Conservation (phyloP, 2,797 vertebrate species). For the Microchirus variegatus region DNA sequence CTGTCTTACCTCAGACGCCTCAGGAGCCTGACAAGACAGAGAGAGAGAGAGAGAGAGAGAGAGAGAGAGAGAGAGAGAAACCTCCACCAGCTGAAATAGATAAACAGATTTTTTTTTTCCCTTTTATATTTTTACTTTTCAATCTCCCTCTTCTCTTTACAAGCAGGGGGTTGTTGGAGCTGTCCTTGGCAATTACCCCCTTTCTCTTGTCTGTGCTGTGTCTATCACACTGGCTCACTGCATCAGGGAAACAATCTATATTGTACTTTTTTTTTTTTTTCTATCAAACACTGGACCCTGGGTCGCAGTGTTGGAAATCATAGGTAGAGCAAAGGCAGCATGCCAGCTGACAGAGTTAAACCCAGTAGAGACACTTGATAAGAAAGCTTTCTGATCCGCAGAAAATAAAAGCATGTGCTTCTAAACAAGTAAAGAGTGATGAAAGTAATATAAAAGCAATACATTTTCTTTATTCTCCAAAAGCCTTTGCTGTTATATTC, state of each 20-base stretch:
- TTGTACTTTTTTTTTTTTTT: constrained; percentile 13
- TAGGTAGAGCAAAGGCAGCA: background rate
- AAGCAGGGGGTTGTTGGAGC: constrained; percentile 40
- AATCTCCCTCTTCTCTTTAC: constrained; percentile 30
- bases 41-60: constrained; percentile 13
- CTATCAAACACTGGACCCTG: constrained; percentile 8
- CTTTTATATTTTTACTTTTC: constrained; percentile 32
- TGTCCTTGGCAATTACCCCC: constrained; percentile 61
- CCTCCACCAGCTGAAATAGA: constrained; percentile 50
- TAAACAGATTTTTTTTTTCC: constrained; percentile 52
- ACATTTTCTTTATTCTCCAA: too few relatives aligned
- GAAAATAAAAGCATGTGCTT: too few relatives aligned
- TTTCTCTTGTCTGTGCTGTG: constrained; percentile 46
- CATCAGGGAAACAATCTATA: constrained; percentile 32
- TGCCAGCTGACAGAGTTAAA: background rate
- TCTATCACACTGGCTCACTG: constrained; percentile 36
- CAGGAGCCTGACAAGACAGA: constrained; percentile 60
- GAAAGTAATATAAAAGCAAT: too few relatives aligned
- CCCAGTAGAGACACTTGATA: constrained; percentile 1
- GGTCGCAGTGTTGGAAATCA: constrained; percentile 9
- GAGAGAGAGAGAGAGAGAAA: constrained; percentile 30
- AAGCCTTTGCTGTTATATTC: too few relatives aligned
- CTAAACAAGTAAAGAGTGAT: too few relatives aligned
- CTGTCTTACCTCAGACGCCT: constrained; percentile 63
- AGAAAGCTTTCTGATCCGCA: background rate